These are phyloP conservation scores for Calidris pygmaea DNA, from an alignment of 2,113 vertebrate genomes.

Conservation along the genomic window DNA sequence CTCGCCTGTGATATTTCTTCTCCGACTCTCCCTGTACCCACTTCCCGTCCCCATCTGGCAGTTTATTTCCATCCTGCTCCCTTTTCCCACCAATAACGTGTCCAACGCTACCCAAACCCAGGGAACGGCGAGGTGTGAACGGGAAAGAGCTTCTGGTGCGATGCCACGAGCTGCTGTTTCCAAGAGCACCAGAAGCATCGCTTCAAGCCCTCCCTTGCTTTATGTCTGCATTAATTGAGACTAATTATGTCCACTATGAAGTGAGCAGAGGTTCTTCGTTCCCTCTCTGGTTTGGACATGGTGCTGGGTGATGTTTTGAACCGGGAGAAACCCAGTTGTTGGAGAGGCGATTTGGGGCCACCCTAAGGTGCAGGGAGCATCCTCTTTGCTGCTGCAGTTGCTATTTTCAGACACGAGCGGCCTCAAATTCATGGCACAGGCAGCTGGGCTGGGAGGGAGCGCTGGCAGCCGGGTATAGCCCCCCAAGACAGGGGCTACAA, in stretches of 20 bases:
- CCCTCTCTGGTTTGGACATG: background rate
- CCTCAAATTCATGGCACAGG: background rate
- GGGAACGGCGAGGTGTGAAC: background rate
- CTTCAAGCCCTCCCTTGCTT: background rate
- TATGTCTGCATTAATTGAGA: background rate
- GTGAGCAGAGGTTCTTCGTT: background rate
- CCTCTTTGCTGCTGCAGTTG: background rate
- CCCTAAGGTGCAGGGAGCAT: fast-evolving
- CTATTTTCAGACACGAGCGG: fast-evolving
- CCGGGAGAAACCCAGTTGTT: background rate
- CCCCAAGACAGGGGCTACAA: fast-evolving
- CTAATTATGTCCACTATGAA: background rate
- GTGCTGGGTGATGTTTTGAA: background rate
- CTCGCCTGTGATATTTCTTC: background rate
- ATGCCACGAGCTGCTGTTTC: fast-evolving
- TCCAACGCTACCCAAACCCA: background rate
- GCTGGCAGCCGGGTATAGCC: fast-evolving
- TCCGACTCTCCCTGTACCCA: background rate
- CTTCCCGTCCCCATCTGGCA: background rate
- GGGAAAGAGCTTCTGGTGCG: background rate
- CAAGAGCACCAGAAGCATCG: background rate
- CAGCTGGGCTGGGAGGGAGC: background rate
- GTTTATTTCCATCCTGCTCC: background rate
- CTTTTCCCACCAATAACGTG: background rate
- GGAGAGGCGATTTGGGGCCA: fast-evolving